Percentiles rank a stretch among this genome's conserved stretches.
These are phyloP conservation scores for Eupithecia centaureata DNA, from an alignment of 2,888 invertebrate species.

Conservation along the genomic window DNA sequence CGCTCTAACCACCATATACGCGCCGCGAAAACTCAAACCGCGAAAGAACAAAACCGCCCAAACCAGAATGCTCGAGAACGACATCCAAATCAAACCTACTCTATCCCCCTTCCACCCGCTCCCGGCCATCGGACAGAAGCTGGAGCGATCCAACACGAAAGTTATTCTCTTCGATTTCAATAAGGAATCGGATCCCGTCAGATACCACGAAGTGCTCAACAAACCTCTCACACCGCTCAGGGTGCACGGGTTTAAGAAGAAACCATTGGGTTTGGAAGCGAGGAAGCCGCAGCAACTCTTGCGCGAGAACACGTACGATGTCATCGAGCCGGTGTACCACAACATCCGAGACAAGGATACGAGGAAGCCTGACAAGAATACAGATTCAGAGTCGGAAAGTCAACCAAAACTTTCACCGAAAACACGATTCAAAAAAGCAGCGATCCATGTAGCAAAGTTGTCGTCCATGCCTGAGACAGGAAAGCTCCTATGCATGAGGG, in stretches of 20 bases:
- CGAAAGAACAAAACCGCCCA: constrained; percentile 73
- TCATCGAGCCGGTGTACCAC: constrained; percentile 71
- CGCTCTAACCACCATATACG: constrained; percentile 78
- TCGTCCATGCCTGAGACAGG: constrained; percentile 72
- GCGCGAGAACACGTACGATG: constrained; percentile 78
- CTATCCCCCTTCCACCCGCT: constrained; percentile 78
- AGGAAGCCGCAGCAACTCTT: constrained; percentile 69
- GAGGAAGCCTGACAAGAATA: constrained; percentile 19
- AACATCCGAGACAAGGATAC: constrained; percentile 57
- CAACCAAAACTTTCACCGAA: constrained; percentile 65
- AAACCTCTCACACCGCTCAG: constrained; percentile 72
- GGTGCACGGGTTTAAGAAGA: constrained; percentile 66
- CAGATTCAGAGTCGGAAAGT: constrained; percentile 31
- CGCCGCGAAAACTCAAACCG: constrained; percentile 71
- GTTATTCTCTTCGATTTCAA: constrained; percentile 73
- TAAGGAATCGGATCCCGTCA: constrained; percentile 54
- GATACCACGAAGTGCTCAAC: constrained; percentile 72
- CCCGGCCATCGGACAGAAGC: constrained; percentile 76
- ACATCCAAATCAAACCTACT: constrained; percentile 65
- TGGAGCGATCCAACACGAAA: constrained; percentile 68
- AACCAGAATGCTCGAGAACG: constrained; percentile 74
- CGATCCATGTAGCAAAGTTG: constrained; percentile 71
- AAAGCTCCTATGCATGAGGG: constrained; percentile 71
- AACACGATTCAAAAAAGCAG: constrained; percentile 75
- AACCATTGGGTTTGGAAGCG: constrained; percentile 55